Percentiles rank a stretch among this genome's conserved stretches.
Evolutionary conservation across 2,797 vertebrate genomes (phyloP).

Genomic region (Pantherophis alleghaniensis): DNA sequence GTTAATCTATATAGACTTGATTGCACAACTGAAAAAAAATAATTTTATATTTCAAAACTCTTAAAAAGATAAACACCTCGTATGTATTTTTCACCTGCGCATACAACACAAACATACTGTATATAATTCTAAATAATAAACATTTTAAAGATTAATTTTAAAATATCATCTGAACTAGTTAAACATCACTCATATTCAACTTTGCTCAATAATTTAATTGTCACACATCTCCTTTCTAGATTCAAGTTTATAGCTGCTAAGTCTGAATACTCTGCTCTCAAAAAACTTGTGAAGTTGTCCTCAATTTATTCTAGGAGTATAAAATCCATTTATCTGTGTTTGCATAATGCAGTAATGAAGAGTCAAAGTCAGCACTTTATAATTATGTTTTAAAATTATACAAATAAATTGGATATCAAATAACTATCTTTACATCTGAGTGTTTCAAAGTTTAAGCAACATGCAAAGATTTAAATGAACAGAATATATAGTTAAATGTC

Average conservation of each 20-base stretch:
- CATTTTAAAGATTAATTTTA: neutral
- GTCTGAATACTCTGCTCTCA: conserved; percentile 1
- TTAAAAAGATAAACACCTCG: neutral
- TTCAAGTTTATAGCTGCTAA: conserved; percentile 20
- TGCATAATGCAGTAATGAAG: neutral
- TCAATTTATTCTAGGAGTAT: neutral
- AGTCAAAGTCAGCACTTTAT: neutral
- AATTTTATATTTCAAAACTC: neutral
- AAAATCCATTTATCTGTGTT: neutral
- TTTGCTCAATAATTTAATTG: neutral
- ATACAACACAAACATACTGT: neutral
- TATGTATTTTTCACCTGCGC: neutral
- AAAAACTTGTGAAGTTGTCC: neutral
- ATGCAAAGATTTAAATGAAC: conserved; percentile 60
- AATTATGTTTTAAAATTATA: conserved; percentile 27
- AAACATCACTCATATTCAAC: neutral
- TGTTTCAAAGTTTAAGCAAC: conserved; percentile 46
- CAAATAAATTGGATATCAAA: conserved; percentile 43
- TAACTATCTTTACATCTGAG: conserved; percentile 45
- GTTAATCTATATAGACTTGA: neutral
- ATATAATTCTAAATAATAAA: neutral
- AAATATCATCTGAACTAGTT: neutral
- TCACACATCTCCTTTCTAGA: neutral
- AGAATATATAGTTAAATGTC: conserved; percentile 34
- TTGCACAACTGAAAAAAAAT: neutral